Base-by-base conservation (phyloP, 2,888 invertebrate species). In the Latrodectus elegans region DNA sequence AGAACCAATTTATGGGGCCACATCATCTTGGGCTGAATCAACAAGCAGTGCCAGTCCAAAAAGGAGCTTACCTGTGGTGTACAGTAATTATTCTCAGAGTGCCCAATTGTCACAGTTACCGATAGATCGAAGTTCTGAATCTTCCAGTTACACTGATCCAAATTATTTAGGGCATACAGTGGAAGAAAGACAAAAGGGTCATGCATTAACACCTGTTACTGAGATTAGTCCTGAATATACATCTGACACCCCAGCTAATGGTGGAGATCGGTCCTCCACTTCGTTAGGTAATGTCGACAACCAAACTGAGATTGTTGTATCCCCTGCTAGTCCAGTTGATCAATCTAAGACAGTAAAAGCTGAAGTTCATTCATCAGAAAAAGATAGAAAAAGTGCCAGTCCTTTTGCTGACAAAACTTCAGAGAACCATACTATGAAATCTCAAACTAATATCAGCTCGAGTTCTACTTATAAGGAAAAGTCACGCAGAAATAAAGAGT, bases 141-240 rank as follows among this genome's bases (percentile, higher is more conserved):
- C 82, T 15, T 77, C 81, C 22, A 55, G 82, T 22, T 82, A 87
- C 22, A 72, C 71, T 38, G 76, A 70, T 38, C 12, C 72, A 8
- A 81, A 83, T 52, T 88, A 68, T 70, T 51, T 88, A 51, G 88
- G 88, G 8, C 88, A 88, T n/a, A 71, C 78, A 10, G 71, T 83
- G 14, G 88, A 88, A 64, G 88, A 88, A 52, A 60, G 80, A 22
- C 83, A 88, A 71, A 84, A 84, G 65, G 88, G 88, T 8, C 88
- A 88, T 38, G 84, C 88, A 1, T 53, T 88, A n/a, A 88, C 88
- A 17, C 88, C 88, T 11, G 88, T 88, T 6, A 88, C 84, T 12
- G 88, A 88, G 38, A 84, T 85, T 2, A 88, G 88, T 64, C 88
- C 88, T 0, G 84, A 84, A 11, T 88, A 81, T 67, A 74, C 76